Conservation (phyloP, 23 tunicate genomes). For the Trididemnum clinides region DNA sequence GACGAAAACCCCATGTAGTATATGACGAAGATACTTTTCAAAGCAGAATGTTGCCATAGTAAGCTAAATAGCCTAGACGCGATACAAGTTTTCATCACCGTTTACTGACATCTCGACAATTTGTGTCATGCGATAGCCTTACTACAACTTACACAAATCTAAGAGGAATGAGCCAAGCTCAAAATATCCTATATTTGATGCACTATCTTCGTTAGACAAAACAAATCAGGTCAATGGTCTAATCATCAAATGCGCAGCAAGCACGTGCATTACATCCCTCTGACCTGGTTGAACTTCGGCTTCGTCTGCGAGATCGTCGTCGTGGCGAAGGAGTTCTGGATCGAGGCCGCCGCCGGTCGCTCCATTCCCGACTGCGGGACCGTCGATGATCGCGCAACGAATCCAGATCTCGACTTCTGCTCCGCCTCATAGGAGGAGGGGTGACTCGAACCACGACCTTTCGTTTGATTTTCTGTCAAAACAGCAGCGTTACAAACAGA, state of each 20-base stretch:
- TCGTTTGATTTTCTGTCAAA: conserved; percentile 70
- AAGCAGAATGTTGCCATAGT: too few species aligned
- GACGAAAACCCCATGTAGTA: too few species aligned
- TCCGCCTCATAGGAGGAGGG: conserved; percentile 70
- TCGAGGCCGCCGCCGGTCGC: conserved; percentile 42
- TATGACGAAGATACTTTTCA: too few species aligned
- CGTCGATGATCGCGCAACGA: conserved; percentile 50
- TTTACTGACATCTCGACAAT: too few species aligned
- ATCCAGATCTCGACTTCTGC: conserved; percentile 71
- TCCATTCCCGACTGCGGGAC: conserved; percentile 71
- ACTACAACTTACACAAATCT: too few species aligned
- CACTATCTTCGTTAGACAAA: neutral
- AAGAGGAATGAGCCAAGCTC: too few species aligned
- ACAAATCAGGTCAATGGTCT: neutral
- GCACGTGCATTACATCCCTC: too few species aligned
- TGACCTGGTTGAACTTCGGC: conserved; percentile 34
- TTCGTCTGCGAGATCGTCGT: conserved; percentile 12
- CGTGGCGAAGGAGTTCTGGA: conserved; percentile 18
- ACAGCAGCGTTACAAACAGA: too few species aligned
- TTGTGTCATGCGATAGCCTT: too few species aligned
- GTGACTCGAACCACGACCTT: conserved; percentile 88
- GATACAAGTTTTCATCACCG: too few species aligned
- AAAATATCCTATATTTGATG: neutral
- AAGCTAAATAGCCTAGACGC: too few species aligned
- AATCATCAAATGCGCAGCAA: too few species aligned